Evolutionary conservation across 2,888 invertebrate species (phyloP), one percentile per base, ranked within the genome.

Genomic region (Eilema sororculum): DNA sequence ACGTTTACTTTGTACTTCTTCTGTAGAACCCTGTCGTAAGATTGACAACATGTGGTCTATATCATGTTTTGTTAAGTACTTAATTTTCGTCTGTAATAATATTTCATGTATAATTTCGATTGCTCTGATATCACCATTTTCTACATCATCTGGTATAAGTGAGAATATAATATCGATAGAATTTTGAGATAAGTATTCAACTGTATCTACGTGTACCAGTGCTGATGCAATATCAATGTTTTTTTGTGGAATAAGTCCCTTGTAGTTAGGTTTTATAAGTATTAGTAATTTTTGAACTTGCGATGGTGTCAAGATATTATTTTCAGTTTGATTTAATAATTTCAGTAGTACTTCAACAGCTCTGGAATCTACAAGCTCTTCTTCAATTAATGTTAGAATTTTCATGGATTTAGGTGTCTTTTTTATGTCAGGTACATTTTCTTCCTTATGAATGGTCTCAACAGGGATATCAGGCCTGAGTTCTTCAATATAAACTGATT

Each of bases 81-180:
- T 28, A 59, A 41, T 24, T 58, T 52, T 72, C 20, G 46, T 71
- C 65, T 33, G 58, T 20, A 25, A 12, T 41, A 80, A 58, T 30
- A 81, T 57, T 24, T 67, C 68, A 66, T 76, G 46, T 46, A 75
- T 37, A 22, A 81, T 73, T 59, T 81, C 71, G 57, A 80, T 22
- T n/a, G 46, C 56, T 66, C 62, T 78, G 9, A 20, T 52, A 57
- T 81, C 76, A 3, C 56, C 41, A 9, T 37, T 24, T 1, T 76
- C 75, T 16, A 67, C 33, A 3, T 25, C 16, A 30, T 73, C 69
- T 9, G 69, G 68, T 62, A 81, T 61, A 20, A 82, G 65, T 58
- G 24, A 65, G 46, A 81, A 59, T 46, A 81, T 2, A 33, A 8
- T 28, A 37, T 78, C 22, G 13, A 68, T 52, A 41, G 66, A 37